Evolutionary conservation across 2,113 vertebrate genomes (phyloP).

Genomic region (Eptesicus fuscus): DNA sequence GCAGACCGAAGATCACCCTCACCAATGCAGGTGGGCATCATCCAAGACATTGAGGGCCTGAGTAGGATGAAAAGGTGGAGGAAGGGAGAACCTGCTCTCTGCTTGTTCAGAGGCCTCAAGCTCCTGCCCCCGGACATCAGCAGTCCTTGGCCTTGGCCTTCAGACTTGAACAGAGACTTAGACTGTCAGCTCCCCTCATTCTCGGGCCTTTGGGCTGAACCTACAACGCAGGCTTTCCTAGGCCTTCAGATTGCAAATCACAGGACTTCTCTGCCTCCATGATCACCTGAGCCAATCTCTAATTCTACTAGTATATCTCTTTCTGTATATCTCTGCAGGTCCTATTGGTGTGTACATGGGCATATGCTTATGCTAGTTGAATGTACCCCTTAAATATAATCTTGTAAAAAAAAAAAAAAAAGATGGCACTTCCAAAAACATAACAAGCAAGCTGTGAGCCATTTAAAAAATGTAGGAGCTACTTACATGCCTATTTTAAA

Average conservation of each 20-base stretch:
- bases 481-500: not conserved
- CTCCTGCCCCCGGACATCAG: not conserved
- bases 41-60: not conserved
- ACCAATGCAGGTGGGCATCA: not conserved
- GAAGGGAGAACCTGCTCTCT: not conserved
- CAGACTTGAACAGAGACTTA: not conserved
- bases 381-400: not conserved
- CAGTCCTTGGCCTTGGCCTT: not conserved
- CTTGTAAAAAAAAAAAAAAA: not conserved
- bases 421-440: not conserved
- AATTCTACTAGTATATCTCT: not conserved
- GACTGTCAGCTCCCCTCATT: not conserved
- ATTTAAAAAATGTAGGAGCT: not conserved
- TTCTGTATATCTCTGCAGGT: not conserved
- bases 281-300: not conserved
- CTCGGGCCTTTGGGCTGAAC: not conserved
- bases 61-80: not conserved
- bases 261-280: not conserved
- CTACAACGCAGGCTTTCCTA: not conserved
- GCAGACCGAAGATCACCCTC: not conserved
- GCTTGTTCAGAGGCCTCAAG: not conserved
- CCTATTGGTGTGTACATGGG: not conserved
- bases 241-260: not conserved
- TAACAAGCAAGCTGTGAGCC: not conserved
- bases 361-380: fast-evolving